phyloP scores from a whole-genome alignment of 2,797 vertebrate genomes.

The Esox lucius region DNA sequence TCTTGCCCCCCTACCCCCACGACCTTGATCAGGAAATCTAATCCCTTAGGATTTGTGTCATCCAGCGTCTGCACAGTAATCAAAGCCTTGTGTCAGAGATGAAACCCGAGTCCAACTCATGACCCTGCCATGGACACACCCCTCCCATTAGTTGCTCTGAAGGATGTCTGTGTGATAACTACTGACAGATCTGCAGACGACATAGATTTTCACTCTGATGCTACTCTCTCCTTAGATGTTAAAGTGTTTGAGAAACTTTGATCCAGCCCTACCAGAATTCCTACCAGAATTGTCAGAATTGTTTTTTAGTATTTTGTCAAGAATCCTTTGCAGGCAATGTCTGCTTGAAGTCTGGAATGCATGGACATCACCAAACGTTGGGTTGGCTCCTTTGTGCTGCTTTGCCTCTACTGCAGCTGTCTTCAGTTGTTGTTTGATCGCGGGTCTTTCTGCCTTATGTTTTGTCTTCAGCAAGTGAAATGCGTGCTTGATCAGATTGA shows the following conservation, averaged over 20 bases:
- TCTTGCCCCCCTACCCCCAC: slow-evolving; percentile 6
- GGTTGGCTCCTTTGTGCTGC: too few species aligned
- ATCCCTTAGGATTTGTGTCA: slow-evolving; percentile 37
- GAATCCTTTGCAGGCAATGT: too few species aligned
- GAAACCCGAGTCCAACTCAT: slow-evolving; percentile 27
- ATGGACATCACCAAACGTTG: too few species aligned
- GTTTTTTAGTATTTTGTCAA: too few species aligned
- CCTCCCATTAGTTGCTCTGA: slow-evolving; percentile 36
- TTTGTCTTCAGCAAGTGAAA: too few species aligned
- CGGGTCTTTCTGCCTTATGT: too few species aligned
- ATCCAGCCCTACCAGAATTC: too few species aligned
- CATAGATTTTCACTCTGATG: not conserved
- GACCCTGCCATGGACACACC: slow-evolving; percentile 29
- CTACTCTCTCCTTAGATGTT: not conserved
- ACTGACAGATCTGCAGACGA: not conserved
- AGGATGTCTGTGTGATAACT: slow-evolving; percentile 4
- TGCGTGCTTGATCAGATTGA: too few species aligned
- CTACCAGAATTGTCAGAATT: too few species aligned
- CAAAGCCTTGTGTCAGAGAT: slow-evolving; percentile 35
- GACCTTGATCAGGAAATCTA: slow-evolving; percentile 54
- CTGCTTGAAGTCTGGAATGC: too few species aligned
- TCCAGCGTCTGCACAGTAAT: slow-evolving; percentile 29
- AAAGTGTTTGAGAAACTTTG: not conserved
- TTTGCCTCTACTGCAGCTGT: too few species aligned
- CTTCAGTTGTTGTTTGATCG: too few species aligned